These are phyloP conservation scores for Tetragnatha montana DNA, from an alignment of 2,888 invertebrate species.

Conservation along the genomic window DNA sequence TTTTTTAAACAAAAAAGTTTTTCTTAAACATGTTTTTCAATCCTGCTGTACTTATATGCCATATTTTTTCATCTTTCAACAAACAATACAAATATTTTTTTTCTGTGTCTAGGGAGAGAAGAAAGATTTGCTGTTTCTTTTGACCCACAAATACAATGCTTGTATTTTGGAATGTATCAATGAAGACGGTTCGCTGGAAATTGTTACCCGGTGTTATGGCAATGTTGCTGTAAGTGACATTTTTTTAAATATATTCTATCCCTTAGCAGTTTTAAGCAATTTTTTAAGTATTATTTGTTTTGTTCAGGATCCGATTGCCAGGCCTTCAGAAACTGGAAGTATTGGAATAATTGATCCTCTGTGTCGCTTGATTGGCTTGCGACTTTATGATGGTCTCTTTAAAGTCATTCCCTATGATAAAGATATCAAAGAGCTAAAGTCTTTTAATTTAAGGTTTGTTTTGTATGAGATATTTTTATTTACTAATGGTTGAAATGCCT, in stretches of 20 bases:
- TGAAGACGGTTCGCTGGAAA: constrained; percentile 89
- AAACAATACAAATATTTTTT: background rate
- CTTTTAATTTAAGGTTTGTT: constrained; percentile 82
- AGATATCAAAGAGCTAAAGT: constrained; percentile 94
- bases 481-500: background rate
- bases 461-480: background rate
- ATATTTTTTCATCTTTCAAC: background rate
- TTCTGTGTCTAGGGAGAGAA: constrained; percentile 88
- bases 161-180: constrained; percentile 95
- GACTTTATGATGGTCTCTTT: constrained; percentile 96
- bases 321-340: constrained; percentile 96
- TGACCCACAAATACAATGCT: constrained; percentile 95
- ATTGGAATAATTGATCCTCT: constrained; percentile 97
- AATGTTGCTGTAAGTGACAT: constrained; percentile 83
- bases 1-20: no score
- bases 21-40: no score
- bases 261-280: background rate
- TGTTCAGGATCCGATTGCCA: constrained; percentile 88
- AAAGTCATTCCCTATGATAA: constrained; percentile 97
- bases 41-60: no score
- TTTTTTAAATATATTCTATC: background rate
- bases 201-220: constrained; percentile 96
- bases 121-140: constrained; percentile 93
- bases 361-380: constrained; percentile 93
- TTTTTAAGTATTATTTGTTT: background rate